Evolutionary conservation across 2,797 vertebrate genomes (phyloP).

Genomic region (Knipowitschia caucasica): DNA sequence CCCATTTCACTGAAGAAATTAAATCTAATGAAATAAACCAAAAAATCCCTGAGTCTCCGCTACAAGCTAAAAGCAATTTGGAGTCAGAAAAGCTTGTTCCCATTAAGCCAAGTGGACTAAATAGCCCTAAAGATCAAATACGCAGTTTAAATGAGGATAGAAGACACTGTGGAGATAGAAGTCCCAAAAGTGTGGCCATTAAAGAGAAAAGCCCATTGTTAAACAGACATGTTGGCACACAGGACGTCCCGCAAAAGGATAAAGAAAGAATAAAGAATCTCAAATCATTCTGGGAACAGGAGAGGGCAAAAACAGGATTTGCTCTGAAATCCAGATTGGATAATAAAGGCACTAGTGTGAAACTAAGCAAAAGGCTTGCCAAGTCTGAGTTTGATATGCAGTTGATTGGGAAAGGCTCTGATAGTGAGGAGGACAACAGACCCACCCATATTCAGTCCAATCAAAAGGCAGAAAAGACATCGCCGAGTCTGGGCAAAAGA

Average conservation of each 20-base stretch:
- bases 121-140: conserved; percentile 19
- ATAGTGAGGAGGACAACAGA: conserved; percentile 45
- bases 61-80: conserved; percentile 10
- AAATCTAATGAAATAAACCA: conserved; percentile 18
- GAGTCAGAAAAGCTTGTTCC: conserved; percentile 30
- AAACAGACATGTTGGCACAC: conserved; percentile 37
- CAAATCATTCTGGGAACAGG: conserved; percentile 76
- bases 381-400: conserved; percentile 76
- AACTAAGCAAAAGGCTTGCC: conserved; percentile 71
- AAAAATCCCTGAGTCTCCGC: conserved; percentile 10
- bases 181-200: conserved; percentile 2
- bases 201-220: conserved; percentile 38
- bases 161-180: conserved; percentile 37
- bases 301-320: conserved; percentile 52
- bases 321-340: conserved; percentile 41
- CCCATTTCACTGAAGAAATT: conserved; percentile 18
- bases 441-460: conserved; percentile 68
- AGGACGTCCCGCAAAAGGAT: conserved; percentile 27
- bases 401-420: conserved; percentile 47
- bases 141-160: conserved; percentile 26
- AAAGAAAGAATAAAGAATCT: conserved; percentile 64
- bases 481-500: conserved; percentile 62
- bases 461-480: conserved; percentile 74
- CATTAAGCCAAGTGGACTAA: conserved; percentile 19
- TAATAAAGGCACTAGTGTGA: conserved; percentile 33